Percentiles rank a stretch among this genome's conserved stretches.
phyloP scores from a whole-genome alignment of 2,888 invertebrate species.

The Subacronicta megacephala region DNA sequence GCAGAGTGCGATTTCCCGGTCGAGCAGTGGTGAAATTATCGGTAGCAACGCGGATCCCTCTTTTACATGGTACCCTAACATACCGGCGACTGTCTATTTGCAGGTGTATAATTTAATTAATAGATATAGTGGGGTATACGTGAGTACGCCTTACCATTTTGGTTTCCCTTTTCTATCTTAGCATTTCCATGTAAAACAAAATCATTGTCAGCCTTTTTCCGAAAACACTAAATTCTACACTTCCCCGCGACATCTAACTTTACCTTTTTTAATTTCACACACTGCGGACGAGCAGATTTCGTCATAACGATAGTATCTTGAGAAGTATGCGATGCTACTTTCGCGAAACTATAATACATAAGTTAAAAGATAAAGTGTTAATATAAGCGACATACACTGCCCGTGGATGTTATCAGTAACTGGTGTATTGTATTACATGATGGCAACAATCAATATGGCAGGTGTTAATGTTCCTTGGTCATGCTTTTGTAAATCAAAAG shows the following conservation, averaged over 20 bases:
- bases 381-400: constrained; percentile 34
- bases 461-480: constrained; percentile 27
- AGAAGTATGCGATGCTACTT: constrained; percentile 44
- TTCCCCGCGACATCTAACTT: constrained; percentile 33
- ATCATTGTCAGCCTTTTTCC: neutral
- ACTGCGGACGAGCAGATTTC: constrained; percentile 53
- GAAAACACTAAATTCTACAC: neutral
- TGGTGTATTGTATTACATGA: constrained; percentile 50
- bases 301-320: constrained; percentile 55
- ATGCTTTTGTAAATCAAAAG: constrained; percentile 31
- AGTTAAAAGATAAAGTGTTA: constrained; percentile 50
- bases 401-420: constrained; percentile 46
- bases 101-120: too few relatives aligned
- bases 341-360: constrained; percentile 53
- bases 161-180: too few relatives aligned
- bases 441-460: constrained; percentile 33
- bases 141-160: too few relatives aligned
- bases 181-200: too few relatives aligned
- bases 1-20: too few relatives aligned
- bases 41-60: too few relatives aligned
- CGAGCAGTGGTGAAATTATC: too few relatives aligned
- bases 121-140: too few relatives aligned
- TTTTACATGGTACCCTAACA: too few relatives aligned
- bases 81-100: too few relatives aligned
- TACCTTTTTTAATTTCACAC: constrained; percentile 48